Base-by-base conservation (phyloP, 2,888 invertebrate genomes). In the Campoletis raptor region DNA sequence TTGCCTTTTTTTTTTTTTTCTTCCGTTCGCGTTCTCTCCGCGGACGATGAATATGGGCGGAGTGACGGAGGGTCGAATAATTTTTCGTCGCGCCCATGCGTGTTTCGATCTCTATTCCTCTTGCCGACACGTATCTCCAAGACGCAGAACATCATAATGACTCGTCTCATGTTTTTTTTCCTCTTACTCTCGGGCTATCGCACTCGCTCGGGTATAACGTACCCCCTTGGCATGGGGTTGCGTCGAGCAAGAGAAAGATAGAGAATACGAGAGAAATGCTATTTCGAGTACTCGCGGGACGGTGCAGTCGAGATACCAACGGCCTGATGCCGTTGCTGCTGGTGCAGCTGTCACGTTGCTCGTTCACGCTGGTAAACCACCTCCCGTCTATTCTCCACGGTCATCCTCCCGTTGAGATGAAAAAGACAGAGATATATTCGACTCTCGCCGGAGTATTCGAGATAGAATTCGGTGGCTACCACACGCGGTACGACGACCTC, bases 291-390 rank as follows among this genome's bases (percentile, higher is more conserved):
- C 79, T 78, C 85, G 54, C 54, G 40, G 18, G 40, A 61, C 24
- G 42, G 45, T 85, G 81, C 85, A 78, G 66, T 21, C n/a, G 15
- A 54, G 48, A 48, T 48, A 73, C 54, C 73, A 73, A 57, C 81
- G 67, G 77, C 82, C 85, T 79, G 82, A 85, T 82, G 92, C 92
- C 91, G 90, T 8, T n/a, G 90, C 87, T 89, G 89, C 87, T 89
- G 91, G 87, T 91, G 93, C 93, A 93, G 93, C 93, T 93, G 93
- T 92, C 92, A 92, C 88, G 87, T 90, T 90, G 74, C 89, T 24
- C 64, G 18, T 48, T 18, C 83, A 89, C 91, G 91, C 91, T 90
- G 91, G 92, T 92, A 92, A 92, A 92, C 91, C 92, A 92, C 92
- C 92, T 92, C 92, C 92, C 91, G 89, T 91, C 89, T 91, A 90